phyloP scores from a whole-genome alignment of 2,797 vertebrate species.

The Amphiprion clarkii region DNA sequence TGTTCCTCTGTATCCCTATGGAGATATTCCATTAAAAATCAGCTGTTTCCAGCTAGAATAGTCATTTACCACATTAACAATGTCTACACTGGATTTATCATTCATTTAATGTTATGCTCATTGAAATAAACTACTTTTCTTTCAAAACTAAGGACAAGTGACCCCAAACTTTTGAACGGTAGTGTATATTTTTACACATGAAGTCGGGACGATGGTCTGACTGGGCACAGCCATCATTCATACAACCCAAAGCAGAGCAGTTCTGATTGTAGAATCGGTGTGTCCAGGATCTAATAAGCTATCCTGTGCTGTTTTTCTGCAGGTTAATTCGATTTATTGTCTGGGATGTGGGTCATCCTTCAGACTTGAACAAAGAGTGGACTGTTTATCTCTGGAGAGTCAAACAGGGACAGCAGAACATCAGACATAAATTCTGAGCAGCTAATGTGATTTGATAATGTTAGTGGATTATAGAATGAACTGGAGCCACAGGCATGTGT shows the following conservation, averaged over 20 bases:
- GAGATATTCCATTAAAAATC: too few relatives aligned
- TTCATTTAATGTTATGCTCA: too few relatives aligned
- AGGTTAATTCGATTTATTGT: slow-evolving; percentile 32
- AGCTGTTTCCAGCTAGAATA: too few relatives aligned
- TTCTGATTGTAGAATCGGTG: not conserved
- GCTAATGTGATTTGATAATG: slow-evolving; percentile 43
- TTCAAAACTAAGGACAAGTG: too few relatives aligned
- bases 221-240: not conserved
- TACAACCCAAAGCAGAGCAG: not conserved
- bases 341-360: slow-evolving; percentile 30
- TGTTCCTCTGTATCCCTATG: too few relatives aligned
- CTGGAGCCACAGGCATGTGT: slow-evolving; percentile 3
- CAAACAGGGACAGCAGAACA: slow-evolving; percentile 24
- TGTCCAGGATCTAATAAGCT: slow-evolving; percentile 19
- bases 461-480: slow-evolving; percentile 29
- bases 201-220: not conserved
- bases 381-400: slow-evolving; percentile 22
- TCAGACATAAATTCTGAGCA: slow-evolving; percentile 37
- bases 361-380: slow-evolving; percentile 4
- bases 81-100: too few relatives aligned
- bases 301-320: slow-evolving; percentile 24
- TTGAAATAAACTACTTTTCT: too few relatives aligned
- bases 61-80: too few relatives aligned
- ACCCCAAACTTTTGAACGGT: too few relatives aligned
- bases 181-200: not conserved